These are phyloP conservation scores for Megaleporinus macrocephalus DNA, from an alignment of 2,113 vertebrate species.

Conservation along the genomic window DNA sequence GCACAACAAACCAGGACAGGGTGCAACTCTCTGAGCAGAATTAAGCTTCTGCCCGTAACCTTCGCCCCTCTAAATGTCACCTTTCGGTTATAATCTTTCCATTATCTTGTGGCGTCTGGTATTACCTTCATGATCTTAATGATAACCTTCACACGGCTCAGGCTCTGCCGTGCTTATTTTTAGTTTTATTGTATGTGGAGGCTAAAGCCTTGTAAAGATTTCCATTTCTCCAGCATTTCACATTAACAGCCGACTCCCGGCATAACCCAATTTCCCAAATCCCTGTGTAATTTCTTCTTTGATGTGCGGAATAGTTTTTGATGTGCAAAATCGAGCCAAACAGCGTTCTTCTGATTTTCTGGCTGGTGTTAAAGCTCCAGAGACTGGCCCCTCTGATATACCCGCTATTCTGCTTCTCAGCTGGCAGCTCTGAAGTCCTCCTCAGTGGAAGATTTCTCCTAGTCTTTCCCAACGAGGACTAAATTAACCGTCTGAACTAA, in stretches of 20 bases:
- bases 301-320: background rate
- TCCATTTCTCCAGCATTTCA: background rate
- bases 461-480: background rate
- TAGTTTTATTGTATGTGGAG: background rate
- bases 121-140: background rate
- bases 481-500: conserved; percentile 4
- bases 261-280: conserved; percentile 10
- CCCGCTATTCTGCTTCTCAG: background rate
- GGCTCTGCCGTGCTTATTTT: too few species aligned
- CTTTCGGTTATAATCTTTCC: background rate
- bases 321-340: conserved; percentile 6
- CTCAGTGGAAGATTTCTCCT: background rate
- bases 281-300: background rate
- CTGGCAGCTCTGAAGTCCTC: background rate
- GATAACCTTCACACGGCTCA: too few species aligned
- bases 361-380: background rate
- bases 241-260: background rate
- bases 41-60: background rate
- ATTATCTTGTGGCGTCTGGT: background rate
- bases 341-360: background rate
- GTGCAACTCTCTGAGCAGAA: background rate
- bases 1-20: background rate
- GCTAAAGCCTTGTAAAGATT: background rate
- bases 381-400: background rate
- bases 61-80: background rate